Base-by-base conservation (phyloP, 2,888 invertebrate species). In the Amphiduros pacificus region DNA sequence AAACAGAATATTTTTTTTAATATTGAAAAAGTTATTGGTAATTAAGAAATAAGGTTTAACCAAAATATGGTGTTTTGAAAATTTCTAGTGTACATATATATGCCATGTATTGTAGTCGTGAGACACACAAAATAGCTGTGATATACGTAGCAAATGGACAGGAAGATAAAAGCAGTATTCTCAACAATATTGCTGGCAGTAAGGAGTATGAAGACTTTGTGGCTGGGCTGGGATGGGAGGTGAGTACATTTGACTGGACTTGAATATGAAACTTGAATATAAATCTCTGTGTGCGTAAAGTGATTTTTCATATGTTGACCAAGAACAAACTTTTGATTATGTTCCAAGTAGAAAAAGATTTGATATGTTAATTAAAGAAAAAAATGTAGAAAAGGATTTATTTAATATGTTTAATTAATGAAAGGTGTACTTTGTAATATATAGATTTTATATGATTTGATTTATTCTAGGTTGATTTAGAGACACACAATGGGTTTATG, bases 111-210 rank as follows among this genome's bases (percentile, higher is more conserved):
- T 67, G 14, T 51, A 70, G 70, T 51, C 69, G 84, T 50, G 84
- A 84, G 66, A 82, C 81, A 4, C 82, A 82, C 73, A 84, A 88
- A 89, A 82, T 95, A 63, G 99, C 98, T 22, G 94, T 99, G 53
- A 94, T 99, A 75, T 99, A 96, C 84, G 97, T 99, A 22, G 94
- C 91, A 14, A 90, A 91, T 52, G 97, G 97, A 0, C 99, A 99
- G 80, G 97, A 98, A 83, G 94, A 95, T 73, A 94, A 98, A 75
- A 91, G 91, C 78, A 93, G 95, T 48, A 97, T 99, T 74, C 84
- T 92, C 20, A 90, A 91, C 11, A 99, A 99, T 81, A 88, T 90
- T 40, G 90, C 90, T 67, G 97, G 95, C 31, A 97, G 96, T 80
- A 90, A 90, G 65, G 91, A 91, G 36, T 99, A 95, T 82, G 97